A percentile compares a stretch with the other conserved stretches of the same genome.
Evolutionary conservation across 1,140 invertebrate genomes (phyloP).

Genomic region (Apis laboriosa): DNA sequence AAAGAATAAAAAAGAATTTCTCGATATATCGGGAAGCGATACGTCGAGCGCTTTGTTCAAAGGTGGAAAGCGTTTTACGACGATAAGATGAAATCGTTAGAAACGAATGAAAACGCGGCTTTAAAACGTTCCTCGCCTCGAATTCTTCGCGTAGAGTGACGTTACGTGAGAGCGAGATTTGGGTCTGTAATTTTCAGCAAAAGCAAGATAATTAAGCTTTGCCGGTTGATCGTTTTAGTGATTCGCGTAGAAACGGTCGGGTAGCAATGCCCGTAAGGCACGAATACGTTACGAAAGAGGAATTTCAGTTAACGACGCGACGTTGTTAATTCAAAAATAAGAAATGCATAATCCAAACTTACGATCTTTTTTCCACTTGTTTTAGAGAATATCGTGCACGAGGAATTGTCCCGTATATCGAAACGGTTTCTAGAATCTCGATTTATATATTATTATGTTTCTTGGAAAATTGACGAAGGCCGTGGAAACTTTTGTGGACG

Average conservation of each 20-base stretch:
- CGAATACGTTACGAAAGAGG: no score
- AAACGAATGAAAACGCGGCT: background rate
- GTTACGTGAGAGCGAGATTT: conserved; percentile 11
- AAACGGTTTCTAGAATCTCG: no score
- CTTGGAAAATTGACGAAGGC: no score
- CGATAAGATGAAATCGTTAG: background rate
- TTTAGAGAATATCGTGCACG: no score
- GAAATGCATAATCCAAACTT: background rate
- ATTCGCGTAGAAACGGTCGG: background rate
- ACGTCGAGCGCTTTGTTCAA: background rate
- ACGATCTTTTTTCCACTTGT: background rate
- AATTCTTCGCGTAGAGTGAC: conserved; percentile 18
- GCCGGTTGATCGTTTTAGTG: conserved; percentile 13
- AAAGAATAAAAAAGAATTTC: background rate
- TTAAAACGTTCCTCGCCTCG: background rate
- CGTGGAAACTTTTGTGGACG: no score
- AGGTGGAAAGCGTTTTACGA: background rate
- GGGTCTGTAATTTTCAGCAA: conserved; percentile 27
- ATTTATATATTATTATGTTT: no score
- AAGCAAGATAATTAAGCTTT: conserved; percentile 19
- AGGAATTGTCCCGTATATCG: no score
- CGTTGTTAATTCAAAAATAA: background rate
- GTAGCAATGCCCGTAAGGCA: no score
- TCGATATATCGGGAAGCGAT: no score
- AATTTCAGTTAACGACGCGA: background rate